Evolutionary conservation across 2,888 invertebrate genomes (phyloP).

Genomic region (Lottia gigantea): DNA sequence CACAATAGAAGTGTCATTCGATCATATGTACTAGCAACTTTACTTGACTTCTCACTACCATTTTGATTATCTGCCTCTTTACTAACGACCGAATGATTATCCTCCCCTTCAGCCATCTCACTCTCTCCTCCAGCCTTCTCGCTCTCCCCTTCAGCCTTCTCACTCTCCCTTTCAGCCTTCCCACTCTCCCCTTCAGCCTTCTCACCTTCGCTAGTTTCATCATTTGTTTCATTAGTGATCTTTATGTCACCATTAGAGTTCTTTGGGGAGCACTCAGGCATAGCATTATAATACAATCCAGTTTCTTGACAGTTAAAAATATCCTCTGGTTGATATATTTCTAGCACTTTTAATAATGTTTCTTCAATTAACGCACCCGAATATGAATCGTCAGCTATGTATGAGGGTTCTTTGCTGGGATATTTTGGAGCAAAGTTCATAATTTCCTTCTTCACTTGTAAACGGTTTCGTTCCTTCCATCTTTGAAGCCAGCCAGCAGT

Average conservation of each 20-base stretch:
- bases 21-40: neutral
- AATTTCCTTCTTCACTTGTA: neutral
- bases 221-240: no score
- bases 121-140: no score
- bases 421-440: no score
- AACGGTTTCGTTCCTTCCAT: neutral
- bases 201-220: no score
- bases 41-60: neutral
- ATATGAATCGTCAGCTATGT: neutral
- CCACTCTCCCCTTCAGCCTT: no score
- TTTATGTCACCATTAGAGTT: no score
- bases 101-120: no score
- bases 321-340: conserved; percentile 5
- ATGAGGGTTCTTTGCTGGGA: neutral
- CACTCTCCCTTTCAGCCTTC: no score
- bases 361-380: neutral
- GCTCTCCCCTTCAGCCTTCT: no score
- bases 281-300: conserved; percentile 4
- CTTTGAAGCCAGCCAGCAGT: conserved; percentile 2
- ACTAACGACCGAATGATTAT: no score
- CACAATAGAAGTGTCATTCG: conserved; percentile 4
- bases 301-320: conserved; percentile 1
- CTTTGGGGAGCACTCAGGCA: neutral
- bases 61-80: no score
- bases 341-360: conserved; percentile 8